Evolutionary conservation across 2,113 vertebrate species (phyloP).

Genomic region (Neoarius graeffei): DNA sequence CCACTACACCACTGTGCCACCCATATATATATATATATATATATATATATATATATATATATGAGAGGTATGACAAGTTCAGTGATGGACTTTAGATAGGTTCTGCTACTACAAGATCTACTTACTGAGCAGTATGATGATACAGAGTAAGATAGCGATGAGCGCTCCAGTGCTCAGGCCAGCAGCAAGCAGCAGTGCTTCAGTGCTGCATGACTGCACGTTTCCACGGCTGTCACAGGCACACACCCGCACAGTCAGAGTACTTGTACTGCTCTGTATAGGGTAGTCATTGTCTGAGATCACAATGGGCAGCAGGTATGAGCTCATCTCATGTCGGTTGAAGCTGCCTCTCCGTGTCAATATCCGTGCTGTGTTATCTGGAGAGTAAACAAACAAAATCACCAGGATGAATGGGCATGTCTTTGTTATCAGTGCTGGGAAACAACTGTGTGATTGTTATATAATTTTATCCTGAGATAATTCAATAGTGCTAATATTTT

Average conservation of each 20-base stretch:
- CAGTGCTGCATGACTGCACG: conserved; percentile 85
- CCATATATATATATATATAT: too few relatives aligned
- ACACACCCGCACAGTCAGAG: conserved; percentile 84
- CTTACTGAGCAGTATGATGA: conserved; percentile 89
- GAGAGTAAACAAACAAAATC: conserved; percentile 17
- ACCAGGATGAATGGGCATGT: conserved; percentile 1
- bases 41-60: background rate
- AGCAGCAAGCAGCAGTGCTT: conserved; percentile 85
- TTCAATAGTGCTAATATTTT: background rate
- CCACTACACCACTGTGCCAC: too few relatives aligned
- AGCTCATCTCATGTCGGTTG: conserved; percentile 86
- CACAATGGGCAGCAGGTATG: conserved; percentile 89
- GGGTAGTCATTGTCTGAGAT: conserved; percentile 95
- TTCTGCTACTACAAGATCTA: conserved; percentile 18
- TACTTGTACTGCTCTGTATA: conserved; percentile 92
- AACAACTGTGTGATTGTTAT: conserved; percentile 7
- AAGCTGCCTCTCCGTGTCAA: conserved; percentile 89
- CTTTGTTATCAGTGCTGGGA: conserved; percentile 25
- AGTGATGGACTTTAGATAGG: too few relatives aligned
- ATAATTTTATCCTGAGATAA: background rate
- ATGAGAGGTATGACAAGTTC: background rate
- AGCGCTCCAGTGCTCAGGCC: conserved; percentile 88
- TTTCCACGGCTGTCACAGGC: conserved; percentile 85
- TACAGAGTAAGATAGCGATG: conserved; percentile 88
- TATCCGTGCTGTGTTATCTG: conserved; percentile 97